phyloP scores from a whole-genome alignment of 2,113 vertebrate species.

The Ceratotherium simum region DNA sequence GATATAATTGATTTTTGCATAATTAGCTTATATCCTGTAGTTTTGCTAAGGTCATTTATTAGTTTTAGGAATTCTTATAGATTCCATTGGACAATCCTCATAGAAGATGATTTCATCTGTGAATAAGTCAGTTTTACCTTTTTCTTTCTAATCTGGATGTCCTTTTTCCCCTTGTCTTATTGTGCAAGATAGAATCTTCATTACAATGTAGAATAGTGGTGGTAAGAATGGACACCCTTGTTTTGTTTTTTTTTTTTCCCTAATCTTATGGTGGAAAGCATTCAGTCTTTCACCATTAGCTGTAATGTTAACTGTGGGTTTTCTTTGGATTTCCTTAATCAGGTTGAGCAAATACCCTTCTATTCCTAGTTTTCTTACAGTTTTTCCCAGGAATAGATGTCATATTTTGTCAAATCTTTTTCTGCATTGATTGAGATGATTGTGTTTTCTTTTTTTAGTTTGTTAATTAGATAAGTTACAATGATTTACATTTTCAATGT shows the following conservation, averaged over 20 bases:
- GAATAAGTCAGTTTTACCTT: neutral
- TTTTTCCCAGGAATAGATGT: neutral
- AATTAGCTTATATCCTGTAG: neutral
- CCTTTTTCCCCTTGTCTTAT: neutral
- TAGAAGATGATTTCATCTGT: neutral
- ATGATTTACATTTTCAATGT: neutral
- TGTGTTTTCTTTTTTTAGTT: neutral
- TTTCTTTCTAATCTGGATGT: neutral
- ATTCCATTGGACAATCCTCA: neutral
- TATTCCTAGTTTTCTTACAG: neutral
- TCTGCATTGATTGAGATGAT: neutral
- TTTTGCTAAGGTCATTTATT: neutral
- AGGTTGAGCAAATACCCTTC: neutral
- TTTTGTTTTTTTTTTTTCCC: neutral
- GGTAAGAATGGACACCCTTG: neutral
- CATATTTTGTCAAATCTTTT: neutral
- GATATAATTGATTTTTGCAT: neutral
- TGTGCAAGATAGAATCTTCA: neutral
- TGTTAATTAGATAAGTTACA: neutral
- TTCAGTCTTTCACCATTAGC: neutral
- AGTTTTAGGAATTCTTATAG: neutral
- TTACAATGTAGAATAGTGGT: neutral
- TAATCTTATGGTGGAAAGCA: neutral
- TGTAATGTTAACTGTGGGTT: neutral
- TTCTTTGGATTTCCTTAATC: neutral